Evolutionary conservation across 1,140 invertebrate genomes (phyloP), one percentile per base, ranked within the genome.

Genomic region (Drosophila erecta): DNA sequence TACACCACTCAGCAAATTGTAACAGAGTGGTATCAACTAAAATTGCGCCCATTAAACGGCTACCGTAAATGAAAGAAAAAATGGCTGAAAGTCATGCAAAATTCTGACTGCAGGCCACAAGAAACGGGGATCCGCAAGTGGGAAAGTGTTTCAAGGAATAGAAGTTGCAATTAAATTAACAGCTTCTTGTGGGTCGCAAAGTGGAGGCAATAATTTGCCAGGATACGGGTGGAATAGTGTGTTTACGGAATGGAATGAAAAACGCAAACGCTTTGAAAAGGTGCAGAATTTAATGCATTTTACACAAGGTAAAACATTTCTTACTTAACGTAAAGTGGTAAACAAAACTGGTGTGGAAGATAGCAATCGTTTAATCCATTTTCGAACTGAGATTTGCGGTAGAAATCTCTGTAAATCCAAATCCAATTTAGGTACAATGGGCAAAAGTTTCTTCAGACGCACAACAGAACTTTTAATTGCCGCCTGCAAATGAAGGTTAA

Each of bases 81-180:
- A 49, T 47, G 37, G 38, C 33, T 66, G 57, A 64, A 66, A 46
- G 70, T 50, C 60, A 70, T 65, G 72, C 46, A 33, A 73, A 47
- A 46, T 65, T 46, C 43, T 59, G 58, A 56, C 40, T 62, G 41
- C 46, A 61, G 76, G 53, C 50, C n/a, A 24, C 58, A 58, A 56
- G 44, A 51, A 61, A 60, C 30, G 41, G 44, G 33, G n/a, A n/a
- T n/a, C n/a, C n/a, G n/a, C n/a, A n/a, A n/a, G n/a, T n/a, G n/a
- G n/a, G 46, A 51, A 66, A 58, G 49, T 41, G 37, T 20, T 60
- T 11, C n/a, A 37, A 11, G 44, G 43, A 67, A 61, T 30, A 41
- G 15, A 37, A 14, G 35, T 43, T 72, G 78, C 67, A 81, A 86
- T 85, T 86, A 80, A 85, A 86, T 85, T 77, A 86, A 81, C 64